These are phyloP conservation scores for Anthoscopus minutus DNA, from an alignment of 2,113 vertebrate genomes.

Conservation along the genomic window DNA sequence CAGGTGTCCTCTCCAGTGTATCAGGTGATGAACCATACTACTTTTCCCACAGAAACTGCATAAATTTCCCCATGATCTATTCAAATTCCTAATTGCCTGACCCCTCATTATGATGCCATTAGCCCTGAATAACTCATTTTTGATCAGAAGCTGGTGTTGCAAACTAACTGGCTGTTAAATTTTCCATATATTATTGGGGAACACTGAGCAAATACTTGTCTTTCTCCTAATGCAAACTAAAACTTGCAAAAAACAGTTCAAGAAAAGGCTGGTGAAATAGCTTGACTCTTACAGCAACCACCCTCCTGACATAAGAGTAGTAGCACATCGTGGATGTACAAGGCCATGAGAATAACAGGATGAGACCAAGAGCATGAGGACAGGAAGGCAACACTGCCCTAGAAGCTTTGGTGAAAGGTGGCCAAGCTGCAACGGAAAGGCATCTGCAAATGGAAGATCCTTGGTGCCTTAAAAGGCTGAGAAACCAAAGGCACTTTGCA, in stretches of 20 bases:
- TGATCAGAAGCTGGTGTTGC: neutral
- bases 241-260: neutral
- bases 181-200: neutral
- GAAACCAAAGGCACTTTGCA: neutral
- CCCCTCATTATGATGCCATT: neutral
- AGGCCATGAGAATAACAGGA: neutral
- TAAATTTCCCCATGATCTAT: neutral
- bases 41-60: neutral
- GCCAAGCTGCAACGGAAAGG: neutral
- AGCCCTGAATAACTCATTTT: neutral
- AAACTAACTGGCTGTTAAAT: neutral
- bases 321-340: neutral
- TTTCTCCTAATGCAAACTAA: neutral
- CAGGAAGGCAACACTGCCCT: neutral
- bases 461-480: neutral
- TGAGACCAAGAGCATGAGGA: neutral
- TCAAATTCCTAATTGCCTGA: neutral
- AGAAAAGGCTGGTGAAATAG: neutral
- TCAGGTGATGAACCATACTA: neutral
- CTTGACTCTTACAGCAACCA: neutral
- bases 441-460: neutral
- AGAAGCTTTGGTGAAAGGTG: neutral
- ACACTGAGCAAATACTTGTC: fast-evolving
- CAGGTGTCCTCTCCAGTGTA: neutral
- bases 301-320: neutral